phyloP scores from a whole-genome alignment of 2,888 invertebrate genomes.

The Hesperia comma region DNA sequence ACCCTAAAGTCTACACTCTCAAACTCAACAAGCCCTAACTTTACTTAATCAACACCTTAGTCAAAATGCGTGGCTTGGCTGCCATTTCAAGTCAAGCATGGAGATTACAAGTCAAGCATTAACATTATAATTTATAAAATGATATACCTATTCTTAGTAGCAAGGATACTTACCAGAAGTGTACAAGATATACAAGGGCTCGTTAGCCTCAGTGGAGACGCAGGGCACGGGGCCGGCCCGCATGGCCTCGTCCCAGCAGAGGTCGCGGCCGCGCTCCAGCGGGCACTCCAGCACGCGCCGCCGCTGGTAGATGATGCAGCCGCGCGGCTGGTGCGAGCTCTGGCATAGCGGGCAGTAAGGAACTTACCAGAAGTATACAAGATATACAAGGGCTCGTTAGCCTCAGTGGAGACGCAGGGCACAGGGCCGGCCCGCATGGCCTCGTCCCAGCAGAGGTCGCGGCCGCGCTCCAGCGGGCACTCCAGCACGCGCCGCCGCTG shows the following conservation, averaged over 20 bases:
- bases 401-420: slow-evolving; percentile 93
- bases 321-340: slow-evolving; percentile 88
- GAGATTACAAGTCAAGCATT: no score
- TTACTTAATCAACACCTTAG: no score
- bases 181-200: slow-evolving; percentile 95
- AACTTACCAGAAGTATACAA: slow-evolving; percentile 93
- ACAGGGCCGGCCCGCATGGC: slow-evolving; percentile 87
- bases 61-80: no score
- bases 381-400: slow-evolving; percentile 95
- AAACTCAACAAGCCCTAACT: no score
- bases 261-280: slow-evolving; percentile 87
- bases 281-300: slow-evolving; percentile 86
- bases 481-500: slow-evolving; percentile 89
- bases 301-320: slow-evolving; percentile 93
- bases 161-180: slow-evolving; percentile 89
- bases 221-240: slow-evolving; percentile 89
- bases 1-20: no score
- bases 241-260: slow-evolving; percentile 91
- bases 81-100: no score
- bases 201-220: slow-evolving; percentile 93
- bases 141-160: no score
- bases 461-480: slow-evolving; percentile 84
- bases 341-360: background rate
- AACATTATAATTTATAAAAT: no score
- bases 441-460: slow-evolving; percentile 92